phyloP scores from a whole-genome alignment of 1,140 invertebrate genomes.

The Agrilus planipennis region DNA sequence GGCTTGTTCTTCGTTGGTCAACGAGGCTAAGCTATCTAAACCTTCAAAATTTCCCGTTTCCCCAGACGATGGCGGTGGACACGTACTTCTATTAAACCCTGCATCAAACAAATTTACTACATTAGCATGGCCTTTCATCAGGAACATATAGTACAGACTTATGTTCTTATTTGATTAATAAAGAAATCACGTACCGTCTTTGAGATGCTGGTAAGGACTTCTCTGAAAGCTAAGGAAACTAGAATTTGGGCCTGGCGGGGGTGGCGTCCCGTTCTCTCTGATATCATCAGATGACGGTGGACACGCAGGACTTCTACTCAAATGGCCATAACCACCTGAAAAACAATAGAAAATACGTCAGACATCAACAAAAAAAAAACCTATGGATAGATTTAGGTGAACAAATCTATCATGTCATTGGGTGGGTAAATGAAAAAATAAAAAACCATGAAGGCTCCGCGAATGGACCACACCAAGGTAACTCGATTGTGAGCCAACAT shows the following conservation, averaged over 20 bases:
- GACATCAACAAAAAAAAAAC: no score
- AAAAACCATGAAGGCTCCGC: no score
- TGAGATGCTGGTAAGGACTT: conserved; percentile 30
- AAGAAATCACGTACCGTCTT: conserved; percentile 26
- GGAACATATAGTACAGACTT: no score
- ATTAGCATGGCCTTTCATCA: not conserved
- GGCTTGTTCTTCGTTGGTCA: conserved; percentile 21
- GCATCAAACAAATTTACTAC: conserved; percentile 4
- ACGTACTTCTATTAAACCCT: conserved; percentile 25
- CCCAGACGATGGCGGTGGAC: conserved; percentile 18
- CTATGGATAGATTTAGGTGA: no score
- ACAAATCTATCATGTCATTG: no score
- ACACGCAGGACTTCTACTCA: conserved; percentile 42
- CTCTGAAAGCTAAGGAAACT: conserved; percentile 24
- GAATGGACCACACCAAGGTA: no score
- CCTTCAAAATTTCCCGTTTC: conserved; percentile 18
- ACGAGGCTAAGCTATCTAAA: conserved; percentile 20
- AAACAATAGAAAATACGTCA: no score
- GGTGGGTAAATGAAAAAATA: no score
- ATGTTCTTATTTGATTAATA: not conserved
- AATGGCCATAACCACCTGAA: conserved; percentile 41
- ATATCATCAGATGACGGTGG: conserved; percentile 35
- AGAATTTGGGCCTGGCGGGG: conserved; percentile 22
- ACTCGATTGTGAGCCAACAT: no score
- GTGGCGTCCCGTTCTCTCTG: conserved; percentile 39